Evolutionary conservation across 2,797 vertebrate genomes (phyloP).

Genomic region (Gymnoscopelus microlampas): DNA sequence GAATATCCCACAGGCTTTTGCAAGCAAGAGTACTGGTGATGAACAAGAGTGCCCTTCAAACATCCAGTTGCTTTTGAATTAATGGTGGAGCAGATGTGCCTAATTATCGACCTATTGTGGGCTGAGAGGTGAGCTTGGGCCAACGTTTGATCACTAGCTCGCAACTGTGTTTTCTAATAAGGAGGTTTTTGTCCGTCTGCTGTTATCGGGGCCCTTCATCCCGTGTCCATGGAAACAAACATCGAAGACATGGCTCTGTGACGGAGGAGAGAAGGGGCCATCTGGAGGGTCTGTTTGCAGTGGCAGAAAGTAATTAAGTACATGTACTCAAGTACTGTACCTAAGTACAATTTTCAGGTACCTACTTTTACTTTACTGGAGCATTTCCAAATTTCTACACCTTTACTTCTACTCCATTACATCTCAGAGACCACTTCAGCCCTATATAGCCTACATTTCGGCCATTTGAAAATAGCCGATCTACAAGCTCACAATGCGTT

Average conservation of each 20-base stretch:
- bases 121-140: conserved; percentile 47
- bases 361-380: too few species aligned
- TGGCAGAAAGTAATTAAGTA: too few species aligned
- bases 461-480: too few species aligned
- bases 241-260: conserved; percentile 44
- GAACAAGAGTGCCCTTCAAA: conserved; percentile 50
- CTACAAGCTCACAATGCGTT: too few species aligned
- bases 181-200: conserved; percentile 70
- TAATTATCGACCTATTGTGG: conserved; percentile 67
- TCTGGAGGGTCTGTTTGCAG: conserved; percentile 9
- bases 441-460: too few species aligned
- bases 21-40: not conserved
- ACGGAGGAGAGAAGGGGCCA: conserved; percentile 19
- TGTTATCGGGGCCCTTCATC: conserved; percentile 81
- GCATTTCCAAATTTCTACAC: too few species aligned
- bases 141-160: conserved; percentile 73
- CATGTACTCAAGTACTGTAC: too few species aligned
- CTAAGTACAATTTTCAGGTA: too few species aligned
- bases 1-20: not conserved
- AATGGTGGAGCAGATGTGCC: conserved; percentile 34
- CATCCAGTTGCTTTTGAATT: conserved; percentile 35
- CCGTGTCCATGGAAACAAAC: conserved; percentile 73
- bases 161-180: conserved; percentile 63
- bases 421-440: too few species aligned
- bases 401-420: too few species aligned